Base-by-base conservation (phyloP, 2,113 vertebrate genomes). In the Colius striatus region DNA sequence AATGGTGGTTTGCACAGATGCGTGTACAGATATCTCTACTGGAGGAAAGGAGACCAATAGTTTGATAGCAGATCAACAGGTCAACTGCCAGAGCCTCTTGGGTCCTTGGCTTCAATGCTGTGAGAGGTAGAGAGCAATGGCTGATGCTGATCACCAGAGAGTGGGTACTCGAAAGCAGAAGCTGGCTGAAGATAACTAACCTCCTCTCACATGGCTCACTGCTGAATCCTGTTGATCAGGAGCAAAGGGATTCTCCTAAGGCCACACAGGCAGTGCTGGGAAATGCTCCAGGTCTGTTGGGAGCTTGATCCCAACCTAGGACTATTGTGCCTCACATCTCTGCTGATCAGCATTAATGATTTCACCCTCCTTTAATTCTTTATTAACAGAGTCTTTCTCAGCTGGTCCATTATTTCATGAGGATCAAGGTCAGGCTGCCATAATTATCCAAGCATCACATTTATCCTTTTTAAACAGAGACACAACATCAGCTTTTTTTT, bases 391-490 rank as follows among this genome's bases (percentile, higher is more conserved):
- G 61, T 29, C 61, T 27, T 91, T 84, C 86, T 90, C 54, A 90
- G 68, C 85, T 54, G 80, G 73, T 72, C 93, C 92, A 94, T 95
- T 95, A 95, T 95, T 96, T 68, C 85, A 66, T 1, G 13, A 71
- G n/a, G 93, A 96, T 93, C 93, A 95, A 95, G 95, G 93, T 96
- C 94, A 95, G 87, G 67, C 60, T 95, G 85, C 76, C 90, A 90
- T 96, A 96, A 95, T 96, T 95, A 96, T 50, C 90, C 67, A 63
- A 88, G 87, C 16, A 23, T 61, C 75, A 60, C 94, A 97, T 96
- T 94, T 90, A 91, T 95, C 94, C 90, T 90, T 68, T 80, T 95
- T 94, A 96, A 96, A 88, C 27, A 83, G 75, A 86, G 79, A 91
- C 79, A 87, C 90, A 94, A 88, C 11, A 10, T 73, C 87, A 91